Evolutionary conservation across 2,797 vertebrate genomes (phyloP).

Genomic region (Eulemur albifrons): DNA sequence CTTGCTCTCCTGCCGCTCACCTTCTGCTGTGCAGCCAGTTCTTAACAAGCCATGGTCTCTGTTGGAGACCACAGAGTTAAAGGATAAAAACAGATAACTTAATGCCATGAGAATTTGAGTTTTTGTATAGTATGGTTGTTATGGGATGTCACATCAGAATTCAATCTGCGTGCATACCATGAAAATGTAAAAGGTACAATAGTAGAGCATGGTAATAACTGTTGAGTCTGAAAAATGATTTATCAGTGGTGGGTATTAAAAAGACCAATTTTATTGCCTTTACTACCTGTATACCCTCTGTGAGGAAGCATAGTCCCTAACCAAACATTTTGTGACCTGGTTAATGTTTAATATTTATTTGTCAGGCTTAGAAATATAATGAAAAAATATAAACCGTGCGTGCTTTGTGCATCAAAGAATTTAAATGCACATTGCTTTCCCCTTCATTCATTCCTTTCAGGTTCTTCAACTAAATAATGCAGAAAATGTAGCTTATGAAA

Average conservation of each 20-base stretch:
- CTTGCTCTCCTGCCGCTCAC: too few species aligned
- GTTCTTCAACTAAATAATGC: neutral
- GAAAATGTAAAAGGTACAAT: neutral
- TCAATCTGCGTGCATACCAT: neutral
- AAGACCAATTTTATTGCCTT: neutral
- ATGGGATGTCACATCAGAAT: neutral
- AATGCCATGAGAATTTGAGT: constrained; percentile 35
- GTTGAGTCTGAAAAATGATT: neutral
- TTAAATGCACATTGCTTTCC: neutral
- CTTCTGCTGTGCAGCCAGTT: too few species aligned
- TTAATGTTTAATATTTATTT: constrained; percentile 10
- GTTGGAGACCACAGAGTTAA: neutral
- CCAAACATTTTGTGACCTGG: neutral
- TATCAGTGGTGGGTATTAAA: neutral
- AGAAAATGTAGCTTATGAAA: neutral
- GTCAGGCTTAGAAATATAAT: neutral
- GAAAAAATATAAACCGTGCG: neutral
- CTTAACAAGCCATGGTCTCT: too few species aligned
- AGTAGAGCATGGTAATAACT: neutral
- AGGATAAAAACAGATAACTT: neutral
- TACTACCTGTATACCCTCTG: neutral
- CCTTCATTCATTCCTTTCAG: neutral
- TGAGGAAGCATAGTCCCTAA: neutral
- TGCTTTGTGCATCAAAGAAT: neutral
- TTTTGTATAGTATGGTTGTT: neutral